These are phyloP conservation scores for Numida meleagris DNA, from an alignment of 2,113 vertebrate genomes.

Conservation along the genomic window DNA sequence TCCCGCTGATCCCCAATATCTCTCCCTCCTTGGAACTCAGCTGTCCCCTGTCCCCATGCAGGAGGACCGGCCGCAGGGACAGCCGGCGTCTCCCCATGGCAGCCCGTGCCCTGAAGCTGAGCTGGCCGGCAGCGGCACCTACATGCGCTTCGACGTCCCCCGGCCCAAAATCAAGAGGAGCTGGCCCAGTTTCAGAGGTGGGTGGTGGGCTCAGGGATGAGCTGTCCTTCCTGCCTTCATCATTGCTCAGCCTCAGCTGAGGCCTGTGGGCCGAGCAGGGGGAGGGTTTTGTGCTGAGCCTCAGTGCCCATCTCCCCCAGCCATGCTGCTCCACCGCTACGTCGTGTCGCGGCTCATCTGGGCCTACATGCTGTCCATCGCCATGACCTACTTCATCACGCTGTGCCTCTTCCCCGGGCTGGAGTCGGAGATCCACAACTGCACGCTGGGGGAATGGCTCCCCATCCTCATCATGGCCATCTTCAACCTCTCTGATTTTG, in stretches of 20 bases:
- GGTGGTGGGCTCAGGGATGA: rapidly evolving
- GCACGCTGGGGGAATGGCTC: slow-evolving; percentile 91
- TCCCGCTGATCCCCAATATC: neutral
- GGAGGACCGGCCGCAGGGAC: slow-evolving; percentile 77
- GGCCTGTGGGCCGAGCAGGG: neutral
- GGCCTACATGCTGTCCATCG: slow-evolving; percentile 97
- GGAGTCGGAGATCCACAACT: slow-evolving; percentile 94
- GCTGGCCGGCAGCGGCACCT: slow-evolving; percentile 77
- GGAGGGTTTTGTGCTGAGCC: neutral
- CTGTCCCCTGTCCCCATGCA: neutral
- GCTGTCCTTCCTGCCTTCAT: neutral
- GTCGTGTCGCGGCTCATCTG: slow-evolving; percentile 93
- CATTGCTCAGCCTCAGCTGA: neutral
- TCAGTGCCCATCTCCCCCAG: slow-evolving; percentile 66
- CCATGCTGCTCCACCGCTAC: slow-evolving; percentile 94
- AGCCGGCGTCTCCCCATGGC: slow-evolving; percentile 50
- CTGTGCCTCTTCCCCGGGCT: slow-evolving; percentile 96
- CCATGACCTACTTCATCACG: slow-evolving; percentile 96
- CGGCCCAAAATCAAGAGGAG: slow-evolving; percentile 82
- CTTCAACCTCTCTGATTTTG: slow-evolving; percentile 98
- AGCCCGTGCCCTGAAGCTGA: slow-evolving; percentile 79
- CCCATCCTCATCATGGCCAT: slow-evolving; percentile 99
- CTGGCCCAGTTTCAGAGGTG: slow-evolving; percentile 92
- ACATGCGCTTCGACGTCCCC: slow-evolving; percentile 89
- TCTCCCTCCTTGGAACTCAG: neutral